A percentile compares a stretch with the other conserved stretches of the same genome.
Evolutionary conservation across 1,140 invertebrate genomes (phyloP).

Genomic region (Trichogramma pretiosum): DNA sequence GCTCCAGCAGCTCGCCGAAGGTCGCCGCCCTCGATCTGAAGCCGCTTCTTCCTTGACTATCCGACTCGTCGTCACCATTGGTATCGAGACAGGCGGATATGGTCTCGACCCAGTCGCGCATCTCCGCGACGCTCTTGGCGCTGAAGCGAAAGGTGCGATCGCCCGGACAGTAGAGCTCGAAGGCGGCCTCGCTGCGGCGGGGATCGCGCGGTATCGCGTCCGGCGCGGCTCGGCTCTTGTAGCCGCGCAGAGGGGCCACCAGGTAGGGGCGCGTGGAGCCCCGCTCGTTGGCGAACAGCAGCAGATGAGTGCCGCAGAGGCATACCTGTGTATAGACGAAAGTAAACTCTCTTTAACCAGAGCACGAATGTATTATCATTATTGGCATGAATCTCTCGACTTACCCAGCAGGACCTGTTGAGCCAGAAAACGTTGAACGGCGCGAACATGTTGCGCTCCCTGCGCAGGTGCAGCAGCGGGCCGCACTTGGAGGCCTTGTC

Average conservation of each 20-base stretch:
- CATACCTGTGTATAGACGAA: constrained; percentile 20
- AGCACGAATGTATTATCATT: neutral
- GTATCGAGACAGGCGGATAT: constrained; percentile 21
- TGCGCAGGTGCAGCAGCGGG: constrained; percentile 23
- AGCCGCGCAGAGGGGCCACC: constrained; percentile 31
- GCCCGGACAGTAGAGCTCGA: constrained; percentile 36
- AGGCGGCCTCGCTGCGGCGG: constrained; percentile 31
- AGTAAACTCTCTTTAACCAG: constrained; percentile 2
- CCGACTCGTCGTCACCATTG: no score
- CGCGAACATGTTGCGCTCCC: constrained; percentile 26
- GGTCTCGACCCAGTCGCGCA: constrained; percentile 34
- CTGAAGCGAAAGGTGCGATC: constrained; percentile 33
- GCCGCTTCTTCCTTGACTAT: constrained; percentile 13
- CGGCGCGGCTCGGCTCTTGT: constrained; percentile 30
- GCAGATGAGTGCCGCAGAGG: constrained; percentile 31
- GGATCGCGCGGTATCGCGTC: constrained; percentile 25
- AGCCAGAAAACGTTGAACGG: constrained; percentile 23
- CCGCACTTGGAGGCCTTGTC: constrained; percentile 30
- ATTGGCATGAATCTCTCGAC: constrained; percentile 12
- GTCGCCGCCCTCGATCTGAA: neutral
- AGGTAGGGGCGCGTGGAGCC: constrained; percentile 27
- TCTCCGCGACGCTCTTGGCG: constrained; percentile 30
- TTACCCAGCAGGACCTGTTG: constrained; percentile 29
- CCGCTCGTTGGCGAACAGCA: constrained; percentile 33
- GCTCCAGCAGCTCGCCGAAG: constrained; percentile 10